phyloP scores from a whole-genome alignment of 2,113 vertebrate genomes.

The Sorex araneus region DNA sequence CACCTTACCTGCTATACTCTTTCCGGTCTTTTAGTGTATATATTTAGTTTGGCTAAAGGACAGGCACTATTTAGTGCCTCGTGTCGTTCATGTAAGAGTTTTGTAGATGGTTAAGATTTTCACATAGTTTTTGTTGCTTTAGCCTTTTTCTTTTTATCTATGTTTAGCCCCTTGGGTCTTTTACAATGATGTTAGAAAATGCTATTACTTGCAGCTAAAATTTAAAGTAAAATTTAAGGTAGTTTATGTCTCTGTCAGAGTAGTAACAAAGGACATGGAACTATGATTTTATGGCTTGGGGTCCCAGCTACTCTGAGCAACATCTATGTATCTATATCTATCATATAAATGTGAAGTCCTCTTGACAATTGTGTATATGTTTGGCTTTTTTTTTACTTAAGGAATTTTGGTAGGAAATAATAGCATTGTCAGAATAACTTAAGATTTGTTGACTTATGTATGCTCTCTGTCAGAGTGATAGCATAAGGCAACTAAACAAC shows the following conservation, averaged over 20 bases:
- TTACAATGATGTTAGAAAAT: neutral
- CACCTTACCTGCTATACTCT: no score
- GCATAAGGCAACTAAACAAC: neutral
- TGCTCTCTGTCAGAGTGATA: neutral
- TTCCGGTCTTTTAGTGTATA: no score
- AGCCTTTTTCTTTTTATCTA: neutral
- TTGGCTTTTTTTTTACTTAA: neutral
- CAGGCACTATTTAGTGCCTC: neutral
- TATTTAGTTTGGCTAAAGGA: no score
- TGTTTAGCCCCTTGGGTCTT: neutral
- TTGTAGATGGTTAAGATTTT: neutral
- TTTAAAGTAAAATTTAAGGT: conserved; percentile 26
- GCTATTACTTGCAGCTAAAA: conserved; percentile 27
- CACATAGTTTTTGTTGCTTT: neutral
- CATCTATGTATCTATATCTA: neutral
- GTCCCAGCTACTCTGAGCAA: neutral
- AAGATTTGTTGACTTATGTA: neutral
- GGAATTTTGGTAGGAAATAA: neutral
- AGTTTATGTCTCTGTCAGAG: neutral
- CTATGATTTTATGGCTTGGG: neutral
- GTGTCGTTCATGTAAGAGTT: neutral
- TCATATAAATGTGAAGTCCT: neutral
- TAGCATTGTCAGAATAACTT: conserved; percentile 1
- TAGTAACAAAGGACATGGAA: neutral
- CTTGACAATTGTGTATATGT: neutral